Base-by-base conservation (phyloP, 2,888 invertebrate species). In the Sminthurides aquaticus region DNA sequence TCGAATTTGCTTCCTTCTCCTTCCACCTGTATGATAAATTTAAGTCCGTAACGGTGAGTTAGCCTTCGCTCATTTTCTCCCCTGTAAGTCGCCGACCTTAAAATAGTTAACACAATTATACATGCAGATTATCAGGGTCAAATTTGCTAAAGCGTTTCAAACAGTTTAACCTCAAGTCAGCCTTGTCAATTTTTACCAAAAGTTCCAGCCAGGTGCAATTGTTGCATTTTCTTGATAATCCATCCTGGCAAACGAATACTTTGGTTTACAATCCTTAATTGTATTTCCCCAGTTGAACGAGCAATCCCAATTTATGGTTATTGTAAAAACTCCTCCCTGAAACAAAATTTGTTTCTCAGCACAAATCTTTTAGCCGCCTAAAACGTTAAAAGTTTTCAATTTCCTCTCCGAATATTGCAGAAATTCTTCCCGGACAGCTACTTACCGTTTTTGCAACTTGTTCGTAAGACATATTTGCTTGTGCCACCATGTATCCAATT, bases 171-270 rank as follows among this genome's bases (percentile, higher is more conserved):
- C n/a, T n/a, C n/a, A n/a, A n/a, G n/a, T n/a, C n/a, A n/a, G n/a
- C n/a, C n/a, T n/a, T n/a, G n/a, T n/a, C n/a, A n/a, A n/a, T n/a
- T 34, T 15, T 34, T 11, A 81, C 80, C 81, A 77, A 72, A 82
- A 82, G 74, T 82, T 82, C 76, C 79, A 81, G 2, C 82, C 82
- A 34, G 76, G 76, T 1, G 81, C 77, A 28, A 80, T 74, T 48
- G 71, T 73, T 26, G 78, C 78, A 49, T 78, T 68, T 15, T 34
- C 43, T 1, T 76, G 74, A 57, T 78, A 77, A 71, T 82, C 82
- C 18, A 81, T 74, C 57, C 81, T 69, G 25, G 76, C 68, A 72
- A 82, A 82, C 1, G 75, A 75, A 70, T 82, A 82, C 59, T 75
- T 73, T 1, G 82, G 82, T 34, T 76, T 69, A 71, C 82, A 82